Percentiles rank a stretch among this genome's conserved stretches.
Evolutionary conservation across 2,888 invertebrate genomes (phyloP).

Genomic region (Polietes domitor): DNA sequence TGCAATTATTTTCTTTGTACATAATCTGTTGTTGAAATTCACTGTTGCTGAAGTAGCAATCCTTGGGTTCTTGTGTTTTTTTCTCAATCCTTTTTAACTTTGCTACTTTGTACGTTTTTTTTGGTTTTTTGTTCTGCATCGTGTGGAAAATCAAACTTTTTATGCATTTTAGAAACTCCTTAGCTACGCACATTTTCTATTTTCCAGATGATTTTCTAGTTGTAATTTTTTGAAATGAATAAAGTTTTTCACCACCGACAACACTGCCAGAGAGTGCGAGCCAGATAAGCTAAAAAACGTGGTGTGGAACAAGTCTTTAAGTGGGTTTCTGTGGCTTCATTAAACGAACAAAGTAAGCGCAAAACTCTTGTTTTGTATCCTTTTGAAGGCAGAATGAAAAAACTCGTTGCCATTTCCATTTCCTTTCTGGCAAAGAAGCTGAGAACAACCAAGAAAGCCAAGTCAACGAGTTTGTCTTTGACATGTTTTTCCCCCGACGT

Average conservation of each 20-base stretch:
- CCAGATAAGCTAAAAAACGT: background rate
- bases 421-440: constrained; percentile 69
- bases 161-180: constrained; percentile 58
- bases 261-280: background rate
- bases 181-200: constrained; percentile 51
- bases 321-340: constrained; percentile 71
- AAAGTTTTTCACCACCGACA: constrained; percentile 51
- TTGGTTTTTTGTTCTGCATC: background rate
- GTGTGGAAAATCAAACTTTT: constrained; percentile 31
- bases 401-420: constrained; percentile 54
- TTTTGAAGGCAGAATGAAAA: constrained; percentile 41
- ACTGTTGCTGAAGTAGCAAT: background rate
- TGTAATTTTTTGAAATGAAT: constrained; percentile 59
- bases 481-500: constrained; percentile 35
- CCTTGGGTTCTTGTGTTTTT: background rate
- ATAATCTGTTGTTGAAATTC: background rate
- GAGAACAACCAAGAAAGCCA: constrained; percentile 48
- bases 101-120: constrained; percentile 18
- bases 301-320: constrained; percentile 66
- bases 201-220: constrained; percentile 31
- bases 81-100: constrained; percentile 17
- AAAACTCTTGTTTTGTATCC: constrained; percentile 53
- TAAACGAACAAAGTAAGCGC: constrained; percentile 68
- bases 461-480: constrained; percentile 58
- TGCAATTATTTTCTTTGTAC: too few relatives aligned